These are phyloP conservation scores for Ormia ochracea DNA, from an alignment of 2,888 invertebrate species.

Conservation along the genomic window DNA sequence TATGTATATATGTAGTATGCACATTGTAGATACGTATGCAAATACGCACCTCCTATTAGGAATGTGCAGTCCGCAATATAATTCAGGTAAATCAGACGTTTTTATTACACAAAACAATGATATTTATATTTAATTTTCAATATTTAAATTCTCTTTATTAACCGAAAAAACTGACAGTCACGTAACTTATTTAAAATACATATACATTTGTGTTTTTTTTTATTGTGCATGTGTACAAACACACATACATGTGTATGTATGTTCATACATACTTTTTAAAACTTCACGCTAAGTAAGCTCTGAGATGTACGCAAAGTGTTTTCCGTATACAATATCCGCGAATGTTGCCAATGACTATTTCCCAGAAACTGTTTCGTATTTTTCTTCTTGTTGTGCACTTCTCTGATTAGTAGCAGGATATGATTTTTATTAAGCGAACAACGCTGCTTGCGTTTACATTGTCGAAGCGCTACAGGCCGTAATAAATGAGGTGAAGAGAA, in stretches of 20 bases:
- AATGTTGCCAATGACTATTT: background rate
- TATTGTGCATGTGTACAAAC: background rate
- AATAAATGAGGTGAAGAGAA: constrained; percentile 64
- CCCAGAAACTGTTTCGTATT: background rate
- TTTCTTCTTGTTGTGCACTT: constrained; percentile 67
- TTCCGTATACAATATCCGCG: constrained; percentile 15
- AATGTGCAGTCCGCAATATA: background rate
- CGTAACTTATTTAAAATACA: background rate
- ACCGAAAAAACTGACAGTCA: constrained; percentile 13
- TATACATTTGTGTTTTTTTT: no score
- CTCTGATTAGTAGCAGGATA: constrained; percentile 71
- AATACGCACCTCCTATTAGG: background rate
- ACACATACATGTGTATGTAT: no score
- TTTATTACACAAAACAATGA: background rate
- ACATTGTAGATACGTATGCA: background rate
- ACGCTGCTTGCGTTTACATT: constrained; percentile 64
- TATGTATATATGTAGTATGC: background rate
- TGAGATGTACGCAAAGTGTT: constrained; percentile 29
- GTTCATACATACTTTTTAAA: background rate
- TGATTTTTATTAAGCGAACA: constrained; percentile 66
- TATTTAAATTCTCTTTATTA: background rate
- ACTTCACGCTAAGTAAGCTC: constrained; percentile 22
- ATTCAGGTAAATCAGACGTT: background rate
- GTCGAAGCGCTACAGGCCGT: constrained; percentile 18
- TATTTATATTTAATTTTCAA: background rate